Evolutionary conservation across 2,888 invertebrate species (phyloP).

Genomic region (Halocaridina rubra): DNA sequence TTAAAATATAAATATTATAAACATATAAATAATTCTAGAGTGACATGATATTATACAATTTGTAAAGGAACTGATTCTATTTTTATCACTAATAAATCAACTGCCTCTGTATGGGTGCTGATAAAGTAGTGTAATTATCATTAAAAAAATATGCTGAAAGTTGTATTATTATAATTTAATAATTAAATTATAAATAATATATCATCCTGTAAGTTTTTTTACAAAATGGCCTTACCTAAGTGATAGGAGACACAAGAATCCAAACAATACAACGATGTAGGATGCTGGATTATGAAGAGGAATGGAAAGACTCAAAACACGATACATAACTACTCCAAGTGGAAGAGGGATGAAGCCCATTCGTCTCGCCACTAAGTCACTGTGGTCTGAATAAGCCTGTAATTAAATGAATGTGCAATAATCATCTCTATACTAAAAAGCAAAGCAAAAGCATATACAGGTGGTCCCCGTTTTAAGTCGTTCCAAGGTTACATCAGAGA

Average conservation of each 20-base stretch:
- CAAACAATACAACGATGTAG: slow-evolving; percentile 78
- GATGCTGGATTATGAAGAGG: slow-evolving; percentile 80
- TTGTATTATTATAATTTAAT: too few species aligned
- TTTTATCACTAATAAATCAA: too few species aligned
- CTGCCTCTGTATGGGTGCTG: too few species aligned
- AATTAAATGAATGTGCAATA: not conserved
- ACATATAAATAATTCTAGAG: not conserved
- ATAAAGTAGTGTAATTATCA: too few species aligned
- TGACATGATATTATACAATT: not conserved
- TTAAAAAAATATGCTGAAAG: too few species aligned
- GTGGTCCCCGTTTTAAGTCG: too few species aligned
- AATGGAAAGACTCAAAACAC: slow-evolving; percentile 87
- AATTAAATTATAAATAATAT: too few species aligned
- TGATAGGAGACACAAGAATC: slow-evolving; percentile 81
- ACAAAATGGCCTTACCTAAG: slow-evolving; percentile 70
- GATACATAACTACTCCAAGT: slow-evolving; percentile 89
- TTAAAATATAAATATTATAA: not conserved
- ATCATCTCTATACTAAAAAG: too few species aligned
- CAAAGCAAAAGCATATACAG: too few species aligned
- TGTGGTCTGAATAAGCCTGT: slow-evolving; percentile 93
- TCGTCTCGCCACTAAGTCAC: slow-evolving; percentile 92
- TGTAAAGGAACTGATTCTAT: too few species aligned
- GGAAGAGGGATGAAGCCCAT: slow-evolving; percentile 99
- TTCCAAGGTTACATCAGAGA: too few species aligned
- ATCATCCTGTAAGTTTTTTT: too few species aligned